phyloP scores from a whole-genome alignment of 2,113 vertebrate genomes.

The Mastomys natalensis region DNA sequence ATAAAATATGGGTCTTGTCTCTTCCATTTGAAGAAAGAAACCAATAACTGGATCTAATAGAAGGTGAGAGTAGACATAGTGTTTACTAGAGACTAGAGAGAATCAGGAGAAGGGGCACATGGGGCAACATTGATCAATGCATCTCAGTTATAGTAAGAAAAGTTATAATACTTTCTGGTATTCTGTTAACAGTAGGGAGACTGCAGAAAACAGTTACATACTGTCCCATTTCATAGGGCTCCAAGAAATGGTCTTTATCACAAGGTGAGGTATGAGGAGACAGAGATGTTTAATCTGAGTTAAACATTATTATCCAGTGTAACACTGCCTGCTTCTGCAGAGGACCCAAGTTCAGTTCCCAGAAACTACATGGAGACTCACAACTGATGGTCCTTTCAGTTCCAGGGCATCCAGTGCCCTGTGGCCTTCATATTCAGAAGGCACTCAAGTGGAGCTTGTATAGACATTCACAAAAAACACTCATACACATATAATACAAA shows the following conservation, averaged over 20 bases:
- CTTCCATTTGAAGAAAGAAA: background rate
- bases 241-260: background rate
- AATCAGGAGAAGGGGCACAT: background rate
- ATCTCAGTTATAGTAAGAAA: background rate
- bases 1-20: background rate
- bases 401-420: background rate
- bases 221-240: background rate
- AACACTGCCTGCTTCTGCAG: background rate
- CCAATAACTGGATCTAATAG: background rate
- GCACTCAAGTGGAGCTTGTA: background rate
- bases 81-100: background rate
- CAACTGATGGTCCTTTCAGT: background rate
- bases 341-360: background rate
- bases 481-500: background rate
- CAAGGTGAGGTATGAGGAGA: background rate
- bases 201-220: too few species aligned
- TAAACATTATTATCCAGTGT: background rate
- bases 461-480: background rate
- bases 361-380: too few species aligned
- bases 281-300: background rate
- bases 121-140: background rate
- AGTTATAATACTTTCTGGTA: background rate
- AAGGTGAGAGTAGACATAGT: background rate
- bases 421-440: background rate
- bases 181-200: background rate